Evolutionary conservation across 1,140 invertebrate genomes (phyloP).

Genomic region (Spodoptera litura): DNA sequence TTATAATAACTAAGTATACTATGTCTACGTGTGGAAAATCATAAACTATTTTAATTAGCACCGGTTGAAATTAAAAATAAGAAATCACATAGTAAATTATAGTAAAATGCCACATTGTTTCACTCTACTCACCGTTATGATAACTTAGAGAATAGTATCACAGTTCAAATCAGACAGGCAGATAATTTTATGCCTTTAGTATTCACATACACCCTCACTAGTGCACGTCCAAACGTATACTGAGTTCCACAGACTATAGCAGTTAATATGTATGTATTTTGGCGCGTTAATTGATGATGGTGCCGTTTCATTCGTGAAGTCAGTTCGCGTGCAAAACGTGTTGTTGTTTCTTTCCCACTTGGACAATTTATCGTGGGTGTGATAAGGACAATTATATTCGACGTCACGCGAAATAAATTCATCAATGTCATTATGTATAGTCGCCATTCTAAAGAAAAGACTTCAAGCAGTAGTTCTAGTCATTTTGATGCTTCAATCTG

Average conservation of each 20-base stretch:
- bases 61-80: background rate
- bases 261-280: constrained; percentile 8
- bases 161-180: constrained; percentile 42
- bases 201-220: background rate
- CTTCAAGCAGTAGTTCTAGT: constrained; percentile 2
- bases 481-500: background rate
- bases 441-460: background rate
- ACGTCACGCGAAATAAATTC: background rate
- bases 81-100: background rate
- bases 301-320: constrained; percentile 8
- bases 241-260: constrained; percentile 13
- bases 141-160: constrained; percentile 52
- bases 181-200: constrained; percentile 2
- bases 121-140: constrained; percentile 39
- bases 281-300: constrained; percentile 21
- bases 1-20: background rate
- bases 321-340: constrained; percentile 22
- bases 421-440: constrained; percentile 6
- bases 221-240: constrained; percentile 13
- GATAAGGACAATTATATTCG: constrained; percentile 12
- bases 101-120: background rate
- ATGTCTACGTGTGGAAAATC: background rate
- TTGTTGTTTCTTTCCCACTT: constrained; percentile 22
- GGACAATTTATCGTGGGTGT: background rate
- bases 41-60: background rate